Conservation (phyloP, 2,888 invertebrate species). For the Phortica magna region DNA sequence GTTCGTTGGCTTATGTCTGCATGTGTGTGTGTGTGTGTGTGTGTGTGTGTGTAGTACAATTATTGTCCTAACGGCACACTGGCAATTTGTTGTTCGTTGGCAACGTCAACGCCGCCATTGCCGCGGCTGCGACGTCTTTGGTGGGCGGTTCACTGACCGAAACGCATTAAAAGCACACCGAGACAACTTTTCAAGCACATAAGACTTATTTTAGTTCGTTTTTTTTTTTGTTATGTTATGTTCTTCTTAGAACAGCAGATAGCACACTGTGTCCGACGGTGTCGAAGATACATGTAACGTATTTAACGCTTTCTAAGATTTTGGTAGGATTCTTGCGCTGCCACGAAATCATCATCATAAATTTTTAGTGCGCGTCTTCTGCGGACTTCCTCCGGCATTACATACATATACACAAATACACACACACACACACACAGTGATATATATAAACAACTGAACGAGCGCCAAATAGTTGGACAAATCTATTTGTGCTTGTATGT, state of each 20-base stretch:
- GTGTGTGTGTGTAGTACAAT: conserved; percentile 53
- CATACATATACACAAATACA: background rate
- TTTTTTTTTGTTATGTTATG: background rate
- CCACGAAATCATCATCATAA: conserved; percentile 72
- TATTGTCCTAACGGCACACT: conserved; percentile 64
- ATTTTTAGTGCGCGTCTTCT: conserved; percentile 46
- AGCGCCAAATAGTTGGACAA: background rate
- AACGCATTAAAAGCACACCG: conserved; percentile 38
- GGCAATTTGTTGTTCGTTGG: conserved; percentile 53
- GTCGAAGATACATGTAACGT: background rate
- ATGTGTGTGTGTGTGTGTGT: conserved; percentile 46
- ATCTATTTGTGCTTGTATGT: conserved; percentile 5
- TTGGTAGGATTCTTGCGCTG: conserved; percentile 24
- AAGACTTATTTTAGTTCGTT: background rate
- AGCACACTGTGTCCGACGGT: background rate
- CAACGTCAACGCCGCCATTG: conserved; percentile 29
- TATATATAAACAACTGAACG: background rate
- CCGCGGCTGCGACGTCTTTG: conserved; percentile 58
- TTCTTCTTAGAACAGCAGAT: background rate
- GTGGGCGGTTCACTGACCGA: conserved; percentile 68
- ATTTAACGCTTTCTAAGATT: background rate
- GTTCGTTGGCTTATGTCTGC: conserved; percentile 27
- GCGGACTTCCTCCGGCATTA: background rate
- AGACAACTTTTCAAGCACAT: conserved; percentile 11
- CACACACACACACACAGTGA: background rate